phyloP scores from a whole-genome alignment of 2,113 vertebrate species.

The Trematomus loennbergii region DNA sequence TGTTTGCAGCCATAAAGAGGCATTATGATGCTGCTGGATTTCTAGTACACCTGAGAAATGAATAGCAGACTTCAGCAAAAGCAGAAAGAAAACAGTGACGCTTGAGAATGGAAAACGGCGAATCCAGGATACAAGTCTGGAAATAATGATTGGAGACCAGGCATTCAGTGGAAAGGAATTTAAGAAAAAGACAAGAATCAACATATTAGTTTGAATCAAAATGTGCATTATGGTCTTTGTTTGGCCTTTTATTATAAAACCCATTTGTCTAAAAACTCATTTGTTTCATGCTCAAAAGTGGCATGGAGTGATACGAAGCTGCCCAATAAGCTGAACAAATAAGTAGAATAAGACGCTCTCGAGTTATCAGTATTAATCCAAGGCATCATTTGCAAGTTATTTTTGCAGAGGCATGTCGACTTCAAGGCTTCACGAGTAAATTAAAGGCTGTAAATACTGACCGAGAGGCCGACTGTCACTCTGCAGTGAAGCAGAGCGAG shows the following conservation, averaged over 20 bases:
- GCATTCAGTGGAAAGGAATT: not conserved
- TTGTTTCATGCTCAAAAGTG: not conserved
- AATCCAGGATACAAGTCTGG: slow-evolving; percentile 4
- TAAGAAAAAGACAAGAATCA: not conserved
- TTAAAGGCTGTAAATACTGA: slow-evolving; percentile 41
- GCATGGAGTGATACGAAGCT: not conserved
- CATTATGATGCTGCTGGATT: slow-evolving; percentile 36
- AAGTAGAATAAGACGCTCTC: slow-evolving; percentile 13
- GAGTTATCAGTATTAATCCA: slow-evolving; percentile 37
- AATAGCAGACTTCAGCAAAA: slow-evolving; percentile 43
- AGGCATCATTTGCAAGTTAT: slow-evolving; percentile 15
- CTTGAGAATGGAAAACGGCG: slow-evolving; percentile 10
- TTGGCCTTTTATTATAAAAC: not conserved
- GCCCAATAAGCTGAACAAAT: slow-evolving; percentile 8
- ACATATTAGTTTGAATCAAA: slow-evolving; percentile 17
- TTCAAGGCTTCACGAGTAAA: slow-evolving; percentile 37
- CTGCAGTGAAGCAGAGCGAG: not conserved
- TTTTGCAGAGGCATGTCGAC: slow-evolving; percentile 34
- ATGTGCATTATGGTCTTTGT: not conserved
- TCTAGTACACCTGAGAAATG: slow-evolving; percentile 19
- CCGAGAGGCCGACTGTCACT: not conserved
- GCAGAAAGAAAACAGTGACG: not conserved
- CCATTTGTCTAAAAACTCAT: not conserved
- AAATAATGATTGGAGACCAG: slow-evolving; percentile 16
- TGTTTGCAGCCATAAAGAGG: slow-evolving; percentile 41